Percentiles rank a stretch among this genome's conserved stretches.
Evolutionary conservation across 1,140 invertebrate genomes (phyloP).

Genomic region (Alviniconcha marisindica): DNA sequence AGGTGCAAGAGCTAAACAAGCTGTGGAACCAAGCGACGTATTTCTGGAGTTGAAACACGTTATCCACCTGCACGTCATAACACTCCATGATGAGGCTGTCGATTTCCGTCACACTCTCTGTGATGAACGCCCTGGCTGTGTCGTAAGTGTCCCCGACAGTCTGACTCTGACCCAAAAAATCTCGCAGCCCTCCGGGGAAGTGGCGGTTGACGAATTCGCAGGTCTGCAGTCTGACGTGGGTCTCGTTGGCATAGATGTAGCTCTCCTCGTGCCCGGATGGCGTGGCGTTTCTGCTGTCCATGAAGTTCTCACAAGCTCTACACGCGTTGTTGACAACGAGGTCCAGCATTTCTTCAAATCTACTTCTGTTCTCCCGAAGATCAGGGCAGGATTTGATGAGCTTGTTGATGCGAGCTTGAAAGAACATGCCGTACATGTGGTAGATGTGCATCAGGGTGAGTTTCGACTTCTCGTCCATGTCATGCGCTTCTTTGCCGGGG

Average conservation of each 20-base stretch:
- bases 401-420: constrained; percentile 30
- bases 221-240: constrained; percentile 39
- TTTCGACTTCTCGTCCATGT: constrained; percentile 16
- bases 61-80: constrained; percentile 40
- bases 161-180: neutral
- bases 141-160: neutral
- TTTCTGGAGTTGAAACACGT: constrained; percentile 38
- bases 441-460: constrained; percentile 52
- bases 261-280: constrained; percentile 40
- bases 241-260: constrained; percentile 46
- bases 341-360: constrained; percentile 24
- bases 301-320: constrained; percentile 43
- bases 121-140: constrained; percentile 19
- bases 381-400: constrained; percentile 23
- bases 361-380: constrained; percentile 34
- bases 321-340: constrained; percentile 30
- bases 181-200: constrained; percentile 16
- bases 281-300: constrained; percentile 33
- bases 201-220: constrained; percentile 44
- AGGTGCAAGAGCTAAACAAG: too few species aligned
- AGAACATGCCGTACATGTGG: constrained; percentile 54
- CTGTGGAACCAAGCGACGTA: constrained; percentile 16
- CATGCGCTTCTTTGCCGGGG: too few species aligned
- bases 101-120: constrained; percentile 42
- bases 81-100: constrained; percentile 48